Base-by-base conservation (phyloP, 2,113 vertebrate genomes). In the Kobus ellipsiprymnus region DNA sequence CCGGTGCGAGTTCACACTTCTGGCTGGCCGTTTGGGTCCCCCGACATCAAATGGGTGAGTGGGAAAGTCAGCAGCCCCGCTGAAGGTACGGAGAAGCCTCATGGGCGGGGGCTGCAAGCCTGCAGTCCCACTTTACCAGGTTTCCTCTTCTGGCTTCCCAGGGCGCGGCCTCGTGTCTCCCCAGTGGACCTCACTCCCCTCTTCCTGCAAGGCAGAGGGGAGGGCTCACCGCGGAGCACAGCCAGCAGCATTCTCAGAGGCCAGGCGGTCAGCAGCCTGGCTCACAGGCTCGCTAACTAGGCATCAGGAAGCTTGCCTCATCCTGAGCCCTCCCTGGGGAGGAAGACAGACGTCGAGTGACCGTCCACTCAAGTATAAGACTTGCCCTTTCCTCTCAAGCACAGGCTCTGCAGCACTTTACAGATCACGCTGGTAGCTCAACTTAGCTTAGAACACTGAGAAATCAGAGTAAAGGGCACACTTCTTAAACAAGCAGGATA, bases 41-140 rank as follows among this genome's bases (percentile, higher is more conserved):
- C 50, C 7, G 0, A 14, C 21, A 6, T n/a, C 64, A 29, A 12
- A 16, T 10, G 36, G 78, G 27, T 11, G 48, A 15, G 36, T 83
- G 64, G 6, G 1, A 16, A 55, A 78, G n/a, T 12, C 71, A 25
- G 60, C 85, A 30, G 71, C 44, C 19, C 15, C 6, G 21, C 2
- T 1, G 0, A n/a, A 11, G 3, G 15, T 30, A 13, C 1, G 0
- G 4, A 59, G 54, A 30, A 15, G 13, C 25, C 29, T 7, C 50
- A 2, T 16, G 27, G 64, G 5, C 14, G 0, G 21, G 52, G 27
- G 50, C 4, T 16, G 27, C 6, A 3, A 93, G 64, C 52, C 64
- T 44, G 27, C 19, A 5, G 12, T 71, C 29, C 9, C 23, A n/a
- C 50, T 71, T 40, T 1, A 4, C 3, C 1, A 36, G 15, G 12